These are phyloP conservation scores for Xestobium rufovillosum DNA, from an alignment of 2,888 invertebrate species.

Conservation along the genomic window DNA sequence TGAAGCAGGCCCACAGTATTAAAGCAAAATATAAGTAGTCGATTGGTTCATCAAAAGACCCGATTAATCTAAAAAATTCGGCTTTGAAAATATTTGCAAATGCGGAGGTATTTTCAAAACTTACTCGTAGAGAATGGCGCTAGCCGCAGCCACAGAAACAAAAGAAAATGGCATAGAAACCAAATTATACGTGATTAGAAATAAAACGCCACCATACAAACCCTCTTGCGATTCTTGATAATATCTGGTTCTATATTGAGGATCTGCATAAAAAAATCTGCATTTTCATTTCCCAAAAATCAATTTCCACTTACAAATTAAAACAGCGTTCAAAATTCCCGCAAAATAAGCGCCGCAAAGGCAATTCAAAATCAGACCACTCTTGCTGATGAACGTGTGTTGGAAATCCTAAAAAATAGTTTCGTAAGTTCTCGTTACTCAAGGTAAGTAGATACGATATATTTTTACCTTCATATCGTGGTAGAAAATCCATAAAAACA, in stretches of 20 bases:
- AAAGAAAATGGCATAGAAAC: slow-evolving; percentile 78
- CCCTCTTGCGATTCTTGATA: slow-evolving; percentile 88
- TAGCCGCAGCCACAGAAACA: slow-evolving; percentile 62
- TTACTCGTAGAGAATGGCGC: slow-evolving; percentile 68
- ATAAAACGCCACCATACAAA: slow-evolving; percentile 76
- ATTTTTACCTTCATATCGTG: slow-evolving; percentile 51
- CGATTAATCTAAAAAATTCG: slow-evolving; percentile 46
- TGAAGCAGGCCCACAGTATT: slow-evolving; percentile 76
- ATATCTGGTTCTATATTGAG: slow-evolving; percentile 80
- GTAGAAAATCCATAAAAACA: slow-evolving; percentile 74
- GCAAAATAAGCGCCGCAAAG: slow-evolving; percentile 61
- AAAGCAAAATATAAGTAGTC: slow-evolving; percentile 63
- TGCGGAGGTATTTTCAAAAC: slow-evolving; percentile 29
- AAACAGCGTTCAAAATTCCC: slow-evolving; percentile 60
- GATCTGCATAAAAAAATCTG: slow-evolving; percentile 49
- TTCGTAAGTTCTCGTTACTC: neutral
- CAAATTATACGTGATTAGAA: slow-evolving; percentile 73
- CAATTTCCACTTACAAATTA: slow-evolving; percentile 53
- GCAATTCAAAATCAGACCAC: slow-evolving; percentile 62
- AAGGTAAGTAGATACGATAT: neutral
- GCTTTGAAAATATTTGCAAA: neutral
- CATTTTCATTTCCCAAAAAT: slow-evolving; percentile 9
- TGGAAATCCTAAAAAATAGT: slow-evolving; percentile 49
- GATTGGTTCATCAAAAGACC: slow-evolving; percentile 47
- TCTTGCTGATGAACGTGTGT: slow-evolving; percentile 61